Conservation (phyloP, 2,113 vertebrate genomes). For the Gila orcuttii region DNA sequence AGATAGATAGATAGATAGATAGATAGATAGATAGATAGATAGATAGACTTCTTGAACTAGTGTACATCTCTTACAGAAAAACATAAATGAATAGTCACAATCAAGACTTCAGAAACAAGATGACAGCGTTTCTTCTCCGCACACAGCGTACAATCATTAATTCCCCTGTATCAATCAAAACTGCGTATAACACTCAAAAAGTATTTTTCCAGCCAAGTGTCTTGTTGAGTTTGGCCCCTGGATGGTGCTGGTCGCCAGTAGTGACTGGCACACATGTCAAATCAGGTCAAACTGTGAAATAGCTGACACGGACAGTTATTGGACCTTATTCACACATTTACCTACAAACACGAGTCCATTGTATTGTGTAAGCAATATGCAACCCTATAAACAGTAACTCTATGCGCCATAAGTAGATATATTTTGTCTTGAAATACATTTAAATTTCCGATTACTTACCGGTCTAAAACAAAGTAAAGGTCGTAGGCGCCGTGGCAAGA, state of each 20-base stretch:
- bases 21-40: no score
- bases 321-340: background rate
- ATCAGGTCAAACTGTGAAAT: constrained; percentile 16
- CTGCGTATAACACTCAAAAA: background rate
- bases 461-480: constrained; percentile 92
- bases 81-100: no score
- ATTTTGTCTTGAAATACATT: background rate
- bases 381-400: background rate
- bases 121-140: background rate
- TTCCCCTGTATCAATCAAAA: background rate
- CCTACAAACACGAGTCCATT: background rate
- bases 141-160: background rate
- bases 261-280: background rate
- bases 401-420: background rate
- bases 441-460: constrained; percentile 72
- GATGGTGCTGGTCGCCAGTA: background rate
- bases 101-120: background rate
- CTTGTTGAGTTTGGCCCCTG: background rate
- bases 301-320: background rate
- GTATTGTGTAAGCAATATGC: background rate
- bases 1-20: no score
- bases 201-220: background rate
- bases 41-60: no score
- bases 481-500: constrained; percentile 88
- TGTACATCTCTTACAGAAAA: no score